Percentiles rank a stretch among this genome's conserved stretches.
Evolutionary conservation across 2,888 invertebrate genomes (phyloP).

Genomic region (Candidula unifasciata): DNA sequence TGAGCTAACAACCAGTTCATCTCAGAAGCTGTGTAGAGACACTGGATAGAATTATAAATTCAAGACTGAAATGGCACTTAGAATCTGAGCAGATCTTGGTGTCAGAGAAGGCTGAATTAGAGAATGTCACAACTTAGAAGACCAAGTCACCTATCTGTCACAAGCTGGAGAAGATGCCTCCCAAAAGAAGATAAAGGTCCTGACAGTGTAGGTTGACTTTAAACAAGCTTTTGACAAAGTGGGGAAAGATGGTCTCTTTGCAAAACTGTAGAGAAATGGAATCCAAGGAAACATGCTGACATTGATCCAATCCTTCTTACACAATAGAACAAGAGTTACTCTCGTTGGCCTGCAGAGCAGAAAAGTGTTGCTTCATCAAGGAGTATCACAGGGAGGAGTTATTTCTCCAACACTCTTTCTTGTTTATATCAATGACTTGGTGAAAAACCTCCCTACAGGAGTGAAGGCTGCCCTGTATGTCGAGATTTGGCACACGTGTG

Average conservation of each 20-base stretch:
- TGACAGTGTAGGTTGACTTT: constrained; percentile 8
- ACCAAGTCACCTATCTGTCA: constrained; percentile 30
- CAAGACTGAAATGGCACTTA: too few relatives aligned
- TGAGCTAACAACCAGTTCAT: constrained; percentile 4
- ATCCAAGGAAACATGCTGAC: too few relatives aligned
- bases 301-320: too few relatives aligned
- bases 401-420: too few relatives aligned
- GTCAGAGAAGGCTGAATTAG: constrained; percentile 13
- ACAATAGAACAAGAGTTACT: constrained; percentile 2
- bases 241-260: constrained; percentile 29
- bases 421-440: too few relatives aligned
- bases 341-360: too few relatives aligned
- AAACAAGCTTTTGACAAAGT: background rate
- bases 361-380: too few relatives aligned
- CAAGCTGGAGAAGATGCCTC: background rate
- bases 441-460: too few relatives aligned
- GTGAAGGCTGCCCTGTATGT: too few relatives aligned
- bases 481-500: too few relatives aligned
- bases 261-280: too few relatives aligned
- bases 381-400: too few relatives aligned
- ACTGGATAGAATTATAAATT: background rate
- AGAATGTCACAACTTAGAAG: constrained; percentile 13
- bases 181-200: constrained; percentile 17
- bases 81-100: background rate
- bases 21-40: constrained; percentile 5